Evolutionary conservation across 1,140 invertebrate genomes (phyloP).

Genomic region (Tetramorium parvispinum): DNA sequence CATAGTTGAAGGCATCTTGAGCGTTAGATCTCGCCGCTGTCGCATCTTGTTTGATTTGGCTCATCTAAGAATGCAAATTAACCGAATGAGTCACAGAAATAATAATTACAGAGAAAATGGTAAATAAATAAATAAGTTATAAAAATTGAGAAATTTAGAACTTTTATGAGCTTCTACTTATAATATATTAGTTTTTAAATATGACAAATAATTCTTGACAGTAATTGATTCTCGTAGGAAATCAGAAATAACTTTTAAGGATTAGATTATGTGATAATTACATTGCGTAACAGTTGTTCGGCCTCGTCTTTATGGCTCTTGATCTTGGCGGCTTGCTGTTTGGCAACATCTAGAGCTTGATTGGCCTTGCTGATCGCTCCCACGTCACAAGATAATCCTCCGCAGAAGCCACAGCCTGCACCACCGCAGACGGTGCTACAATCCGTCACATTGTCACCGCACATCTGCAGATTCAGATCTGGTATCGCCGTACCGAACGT

Average conservation of each 20-base stretch:
- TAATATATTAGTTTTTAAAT: not conserved
- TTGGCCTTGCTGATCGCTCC: slow-evolving; percentile 95
- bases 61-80: slow-evolving; percentile 83
- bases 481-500: slow-evolving; percentile 91
- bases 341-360: slow-evolving; percentile 93
- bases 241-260: not conserved
- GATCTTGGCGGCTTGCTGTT: slow-evolving; percentile 92
- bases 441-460: slow-evolving; percentile 93
- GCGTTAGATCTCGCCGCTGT: slow-evolving; percentile 87
- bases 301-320: slow-evolving; percentile 93
- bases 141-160: not conserved
- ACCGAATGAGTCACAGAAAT: not conserved
- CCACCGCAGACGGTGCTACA: slow-evolving; percentile 97
- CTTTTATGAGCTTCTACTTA: not conserved
- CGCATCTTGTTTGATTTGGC: slow-evolving; percentile 87
- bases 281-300: slow-evolving; percentile 88
- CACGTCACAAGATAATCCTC: slow-evolving; percentile 94
- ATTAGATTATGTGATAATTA: slow-evolving; percentile 77
- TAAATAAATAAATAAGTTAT: not conserved
- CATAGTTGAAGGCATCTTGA: slow-evolving; percentile 87
- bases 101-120: not conserved
- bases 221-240: slow-evolving; percentile 12
- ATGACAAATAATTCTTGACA: not conserved
- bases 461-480: slow-evolving; percentile 95
- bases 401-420: slow-evolving; percentile 96